phyloP scores from a whole-genome alignment of 2,797 vertebrate species.

The Sebastolobus altivelis region DNA sequence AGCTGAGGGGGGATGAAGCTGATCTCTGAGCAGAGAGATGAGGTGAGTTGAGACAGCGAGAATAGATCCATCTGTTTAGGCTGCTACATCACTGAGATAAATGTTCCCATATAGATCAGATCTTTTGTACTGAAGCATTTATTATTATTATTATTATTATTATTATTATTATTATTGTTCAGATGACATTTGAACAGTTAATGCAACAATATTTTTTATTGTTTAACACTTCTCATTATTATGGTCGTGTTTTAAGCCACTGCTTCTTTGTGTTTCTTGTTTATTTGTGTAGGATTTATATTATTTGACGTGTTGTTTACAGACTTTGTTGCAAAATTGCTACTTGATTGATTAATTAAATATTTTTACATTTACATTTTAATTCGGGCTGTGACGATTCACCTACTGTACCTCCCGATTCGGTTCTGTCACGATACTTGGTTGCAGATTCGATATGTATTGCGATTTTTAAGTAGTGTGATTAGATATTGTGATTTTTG shows the following conservation, averaged over 20 bases:
- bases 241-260: neutral
- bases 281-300: neutral
- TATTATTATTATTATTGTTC: neutral
- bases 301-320: neutral
- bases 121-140: neutral
- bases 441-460: too few species aligned
- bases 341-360: neutral
- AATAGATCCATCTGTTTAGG: neutral
- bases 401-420: too few species aligned
- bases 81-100: neutral
- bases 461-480: too few species aligned
- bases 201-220: neutral
- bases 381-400: too few species aligned
- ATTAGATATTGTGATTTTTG: too few species aligned
- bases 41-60: conserved; percentile 39
- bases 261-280: neutral
- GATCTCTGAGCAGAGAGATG: conserved; percentile 13
- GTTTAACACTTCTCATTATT: neutral
- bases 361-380: neutral
- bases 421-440: too few species aligned
- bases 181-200: neutral
- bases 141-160: neutral
- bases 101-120: accelerated
- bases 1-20: conserved; percentile 54
- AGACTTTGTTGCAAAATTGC: neutral